phyloP scores from a whole-genome alignment of 2,797 vertebrate genomes.

The Schizopygopsis pylzovi region DNA sequence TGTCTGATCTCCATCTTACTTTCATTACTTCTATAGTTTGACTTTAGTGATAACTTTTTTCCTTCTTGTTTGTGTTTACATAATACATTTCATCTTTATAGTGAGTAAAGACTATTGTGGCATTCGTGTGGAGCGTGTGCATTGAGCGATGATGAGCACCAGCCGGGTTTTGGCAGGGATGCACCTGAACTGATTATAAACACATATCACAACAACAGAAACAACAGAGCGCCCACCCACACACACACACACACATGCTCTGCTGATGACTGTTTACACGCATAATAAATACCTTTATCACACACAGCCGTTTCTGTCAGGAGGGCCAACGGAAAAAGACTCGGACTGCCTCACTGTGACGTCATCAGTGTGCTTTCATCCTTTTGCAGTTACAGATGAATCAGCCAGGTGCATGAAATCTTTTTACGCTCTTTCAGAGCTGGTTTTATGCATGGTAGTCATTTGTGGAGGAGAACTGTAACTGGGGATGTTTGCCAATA shows the following conservation, averaged over 20 bases:
- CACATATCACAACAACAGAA: conserved; percentile 19
- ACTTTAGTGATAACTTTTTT: conserved; percentile 2
- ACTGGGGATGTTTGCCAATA: conserved; percentile 29
- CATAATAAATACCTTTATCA: conserved; percentile 40
- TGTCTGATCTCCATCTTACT: neutral
- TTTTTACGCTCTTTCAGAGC: conserved; percentile 5
- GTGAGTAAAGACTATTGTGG: conserved; percentile 23
- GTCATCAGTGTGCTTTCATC: neutral
- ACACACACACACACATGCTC: neutral
- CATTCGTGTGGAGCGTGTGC: neutral
- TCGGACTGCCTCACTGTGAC: neutral
- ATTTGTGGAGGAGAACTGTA: conserved; percentile 17
- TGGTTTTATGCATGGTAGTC: conserved; percentile 25
- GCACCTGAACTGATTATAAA: conserved; percentile 8
- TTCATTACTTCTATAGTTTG: conserved; percentile 9
- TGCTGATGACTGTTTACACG: conserved; percentile 37
- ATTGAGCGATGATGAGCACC: neutral
- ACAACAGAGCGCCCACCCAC: conserved; percentile 1
- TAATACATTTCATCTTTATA: neutral
- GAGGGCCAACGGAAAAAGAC: conserved; percentile 28
- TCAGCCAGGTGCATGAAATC: conserved; percentile 1
- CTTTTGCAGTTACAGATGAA: neutral
- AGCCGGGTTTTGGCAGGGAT: conserved; percentile 2
- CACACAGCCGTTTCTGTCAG: conserved; percentile 27
- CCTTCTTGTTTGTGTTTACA: neutral